Conservation (phyloP, 2,888 invertebrate species). For the Lasiommata megera region DNA sequence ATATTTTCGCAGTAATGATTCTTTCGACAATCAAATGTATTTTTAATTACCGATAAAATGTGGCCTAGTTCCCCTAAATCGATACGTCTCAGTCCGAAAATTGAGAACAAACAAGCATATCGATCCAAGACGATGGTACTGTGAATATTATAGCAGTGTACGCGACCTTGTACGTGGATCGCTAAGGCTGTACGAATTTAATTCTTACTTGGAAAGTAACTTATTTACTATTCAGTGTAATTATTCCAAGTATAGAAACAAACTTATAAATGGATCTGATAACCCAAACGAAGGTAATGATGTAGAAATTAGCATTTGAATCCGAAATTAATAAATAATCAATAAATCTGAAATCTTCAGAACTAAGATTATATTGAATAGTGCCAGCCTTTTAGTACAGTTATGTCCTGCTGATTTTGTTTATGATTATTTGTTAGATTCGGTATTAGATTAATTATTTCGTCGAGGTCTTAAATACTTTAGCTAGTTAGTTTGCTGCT, state of each 20-base stretch:
- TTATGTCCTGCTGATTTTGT: too few species aligned
- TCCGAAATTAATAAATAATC: too few species aligned
- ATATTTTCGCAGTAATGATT: conserved; percentile 38
- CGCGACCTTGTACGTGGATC: conserved; percentile 25
- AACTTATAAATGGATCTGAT: background rate
- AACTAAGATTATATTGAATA: too few species aligned
- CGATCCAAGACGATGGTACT: conserved; percentile 38
- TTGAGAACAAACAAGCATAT: conserved; percentile 46
- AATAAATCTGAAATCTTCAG: too few species aligned
- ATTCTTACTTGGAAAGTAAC: conserved; percentile 1
- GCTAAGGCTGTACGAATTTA: conserved; percentile 18
- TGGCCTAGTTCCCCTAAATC: conserved; percentile 68
- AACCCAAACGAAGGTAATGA: background rate
- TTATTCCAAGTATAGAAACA: background rate
- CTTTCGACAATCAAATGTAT: conserved; percentile 48
- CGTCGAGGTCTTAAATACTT: too few species aligned
- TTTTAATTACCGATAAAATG: conserved; percentile 59
- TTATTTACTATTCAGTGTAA: background rate
- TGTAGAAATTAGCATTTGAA: too few species aligned
- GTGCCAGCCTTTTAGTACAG: too few species aligned
- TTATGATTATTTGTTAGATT: too few species aligned
- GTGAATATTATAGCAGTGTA: conserved; percentile 25
- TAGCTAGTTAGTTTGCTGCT: too few species aligned
- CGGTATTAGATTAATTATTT: too few species aligned
- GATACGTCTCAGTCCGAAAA: conserved; percentile 51